A percentile compares a stretch with the other conserved stretches of the same genome.
Evolutionary conservation across 2,797 vertebrate genomes (phyloP).

Genomic region (Lepilemur septentrionalis): DNA sequence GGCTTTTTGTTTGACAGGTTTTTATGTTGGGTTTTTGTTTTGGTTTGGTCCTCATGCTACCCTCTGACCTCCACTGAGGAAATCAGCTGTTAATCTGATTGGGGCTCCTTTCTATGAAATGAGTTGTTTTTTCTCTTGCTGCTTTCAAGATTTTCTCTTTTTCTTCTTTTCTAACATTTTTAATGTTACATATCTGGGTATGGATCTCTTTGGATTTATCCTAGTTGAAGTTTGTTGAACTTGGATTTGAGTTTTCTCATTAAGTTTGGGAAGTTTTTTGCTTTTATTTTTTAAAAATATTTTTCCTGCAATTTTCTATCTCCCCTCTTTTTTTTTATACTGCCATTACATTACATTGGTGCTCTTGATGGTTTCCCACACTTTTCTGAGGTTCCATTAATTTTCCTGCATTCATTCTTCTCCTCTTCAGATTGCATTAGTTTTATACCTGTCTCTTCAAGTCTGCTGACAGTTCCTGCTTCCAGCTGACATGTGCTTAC

Average conservation of each 20-base stretch:
- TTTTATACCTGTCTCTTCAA: background rate
- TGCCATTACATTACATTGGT: accelerated
- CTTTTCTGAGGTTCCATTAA: background rate
- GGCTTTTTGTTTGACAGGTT: background rate
- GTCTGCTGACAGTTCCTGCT: background rate
- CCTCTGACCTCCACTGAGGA: too few relatives aligned
- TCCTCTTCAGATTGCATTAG: background rate
- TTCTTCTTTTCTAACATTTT: background rate
- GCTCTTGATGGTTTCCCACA: background rate
- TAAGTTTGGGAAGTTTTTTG: background rate
- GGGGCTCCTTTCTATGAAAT: background rate
- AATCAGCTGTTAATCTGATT: background rate
- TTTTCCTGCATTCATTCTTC: background rate
- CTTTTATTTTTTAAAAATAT: background rate
- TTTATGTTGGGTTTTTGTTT: background rate
- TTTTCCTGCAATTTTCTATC: background rate
- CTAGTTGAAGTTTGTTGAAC: background rate
- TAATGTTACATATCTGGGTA: background rate
- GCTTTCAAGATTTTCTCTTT: background rate
- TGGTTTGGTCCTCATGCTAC: too few relatives aligned
- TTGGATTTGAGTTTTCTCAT: background rate
- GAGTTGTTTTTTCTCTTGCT: background rate
- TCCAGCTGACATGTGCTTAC: background rate
- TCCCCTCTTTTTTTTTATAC: background rate
- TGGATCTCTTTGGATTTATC: background rate